Percentiles rank a stretch among this genome's conserved stretches.
Conservation (phyloP, 2,113 vertebrate species). For the Rhabdomys dilectus region DNA sequence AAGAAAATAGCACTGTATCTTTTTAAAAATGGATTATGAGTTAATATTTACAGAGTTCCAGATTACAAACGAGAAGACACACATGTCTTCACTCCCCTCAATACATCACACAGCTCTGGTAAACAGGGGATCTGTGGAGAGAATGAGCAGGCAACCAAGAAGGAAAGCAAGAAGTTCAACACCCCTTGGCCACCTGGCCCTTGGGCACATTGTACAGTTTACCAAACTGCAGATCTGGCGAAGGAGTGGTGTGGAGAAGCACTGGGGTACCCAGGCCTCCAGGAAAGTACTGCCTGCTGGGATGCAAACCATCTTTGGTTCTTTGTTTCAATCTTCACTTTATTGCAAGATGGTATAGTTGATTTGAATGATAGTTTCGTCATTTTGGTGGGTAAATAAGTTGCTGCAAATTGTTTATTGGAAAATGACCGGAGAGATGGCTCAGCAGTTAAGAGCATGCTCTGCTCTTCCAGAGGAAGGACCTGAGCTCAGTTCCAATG, state of each 20-base stretch:
- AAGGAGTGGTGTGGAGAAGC: background rate
- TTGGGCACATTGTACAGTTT: background rate
- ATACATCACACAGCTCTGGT: background rate
- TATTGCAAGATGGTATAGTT: background rate
- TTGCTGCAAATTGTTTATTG: background rate
- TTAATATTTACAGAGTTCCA: background rate
- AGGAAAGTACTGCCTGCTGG: background rate
- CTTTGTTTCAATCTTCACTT: background rate
- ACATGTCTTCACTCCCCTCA: background rate
- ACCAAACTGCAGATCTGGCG: background rate
- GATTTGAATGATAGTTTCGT: background rate
- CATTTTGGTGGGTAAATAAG: background rate
- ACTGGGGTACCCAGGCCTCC: background rate
- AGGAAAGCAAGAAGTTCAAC: background rate
- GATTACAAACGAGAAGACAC: background rate
- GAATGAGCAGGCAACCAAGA: background rate
- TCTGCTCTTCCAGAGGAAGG: background rate
- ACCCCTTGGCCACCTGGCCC: background rate
- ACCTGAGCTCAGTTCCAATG: background rate
- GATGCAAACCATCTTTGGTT: background rate
- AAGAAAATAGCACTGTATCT: background rate
- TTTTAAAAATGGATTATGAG: background rate
- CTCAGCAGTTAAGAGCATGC: background rate
- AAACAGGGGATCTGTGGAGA: background rate
- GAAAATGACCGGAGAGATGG: background rate